These are phyloP conservation scores for Trachelus stipa DNA, from an alignment of 2,888 invertebrate genomes.

Conservation along the genomic window DNA sequence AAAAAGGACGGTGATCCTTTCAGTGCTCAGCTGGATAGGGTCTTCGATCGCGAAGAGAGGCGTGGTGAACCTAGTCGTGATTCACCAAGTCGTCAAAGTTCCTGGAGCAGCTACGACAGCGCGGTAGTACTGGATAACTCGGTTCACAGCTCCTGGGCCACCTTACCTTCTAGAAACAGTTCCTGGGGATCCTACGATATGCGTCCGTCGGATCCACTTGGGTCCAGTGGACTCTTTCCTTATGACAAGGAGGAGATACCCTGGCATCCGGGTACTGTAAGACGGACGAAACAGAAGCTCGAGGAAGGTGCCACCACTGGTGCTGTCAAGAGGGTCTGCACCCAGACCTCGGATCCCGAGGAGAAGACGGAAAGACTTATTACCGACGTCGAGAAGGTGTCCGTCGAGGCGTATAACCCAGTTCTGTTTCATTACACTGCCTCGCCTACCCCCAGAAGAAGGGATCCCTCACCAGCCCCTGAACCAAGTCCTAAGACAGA, in stretches of 20 bases:
- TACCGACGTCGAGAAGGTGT: conserved; percentile 49
- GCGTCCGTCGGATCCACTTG: conserved; percentile 63
- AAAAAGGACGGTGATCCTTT: conserved; percentile 74
- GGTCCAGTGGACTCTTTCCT: conserved; percentile 69
- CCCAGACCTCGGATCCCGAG: conserved; percentile 52
- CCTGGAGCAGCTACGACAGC: conserved; percentile 83
- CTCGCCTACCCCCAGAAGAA: conserved; percentile 55
- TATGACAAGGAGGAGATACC: conserved; percentile 74
- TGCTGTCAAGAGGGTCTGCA: conserved; percentile 60
- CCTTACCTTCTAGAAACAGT: conserved; percentile 76
- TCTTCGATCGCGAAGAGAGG: conserved; percentile 77
- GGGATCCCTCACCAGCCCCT: conserved; percentile 43
- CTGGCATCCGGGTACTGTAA: conserved; percentile 78
- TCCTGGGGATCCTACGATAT: conserved; percentile 81
- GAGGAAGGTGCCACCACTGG: conserved; percentile 71
- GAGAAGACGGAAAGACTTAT: conserved; percentile 50
- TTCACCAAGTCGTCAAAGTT: conserved; percentile 77
- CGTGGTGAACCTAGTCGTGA: conserved; percentile 61
- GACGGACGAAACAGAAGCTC: conserved; percentile 76
- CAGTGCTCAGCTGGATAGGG: conserved; percentile 77
- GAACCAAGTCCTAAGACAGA: conserved; percentile 23
- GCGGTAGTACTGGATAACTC: conserved; percentile 80
- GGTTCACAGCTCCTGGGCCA: conserved; percentile 85
- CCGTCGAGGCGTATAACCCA: conserved; percentile 57
- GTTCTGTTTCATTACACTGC: conserved; percentile 59